phyloP scores from a whole-genome alignment of 2,888 invertebrate species.

The Limenitis camilla region DNA sequence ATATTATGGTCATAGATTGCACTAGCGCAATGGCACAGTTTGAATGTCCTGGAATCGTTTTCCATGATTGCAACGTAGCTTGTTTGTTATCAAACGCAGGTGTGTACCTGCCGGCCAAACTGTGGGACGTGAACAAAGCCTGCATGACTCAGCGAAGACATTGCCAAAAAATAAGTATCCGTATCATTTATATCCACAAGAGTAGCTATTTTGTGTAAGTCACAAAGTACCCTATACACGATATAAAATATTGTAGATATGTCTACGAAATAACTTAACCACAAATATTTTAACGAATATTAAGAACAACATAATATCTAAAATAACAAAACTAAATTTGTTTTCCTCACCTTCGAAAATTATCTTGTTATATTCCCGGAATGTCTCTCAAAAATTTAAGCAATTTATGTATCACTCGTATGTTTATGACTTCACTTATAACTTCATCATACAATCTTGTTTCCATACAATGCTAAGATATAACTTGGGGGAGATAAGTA shows the following conservation, averaged over 20 bases:
- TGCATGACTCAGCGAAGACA: conserved; percentile 42
- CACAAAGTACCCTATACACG: too few species aligned
- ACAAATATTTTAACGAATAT: too few species aligned
- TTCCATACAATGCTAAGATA: background rate
- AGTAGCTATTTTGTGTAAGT: conserved; percentile 11
- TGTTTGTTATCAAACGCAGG: conserved; percentile 38
- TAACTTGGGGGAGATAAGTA: conserved; percentile 23
- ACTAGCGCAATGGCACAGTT: background rate
- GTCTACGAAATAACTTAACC: too few species aligned
- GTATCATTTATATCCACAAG: background rate
- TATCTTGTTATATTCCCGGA: too few species aligned
- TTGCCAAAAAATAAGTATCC: conserved; percentile 32
- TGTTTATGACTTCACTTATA: conserved; percentile 8
- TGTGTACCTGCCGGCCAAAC: conserved; percentile 35
- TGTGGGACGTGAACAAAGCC: conserved; percentile 36
- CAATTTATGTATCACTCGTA: conserved; percentile 45
- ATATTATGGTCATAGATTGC: too few species aligned
- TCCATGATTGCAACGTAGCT: conserved; percentile 11
- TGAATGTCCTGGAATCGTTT: conserved; percentile 4
- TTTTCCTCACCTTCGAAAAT: too few species aligned
- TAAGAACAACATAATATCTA: too few species aligned
- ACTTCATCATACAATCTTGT: conserved; percentile 5
- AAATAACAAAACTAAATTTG: too few species aligned
- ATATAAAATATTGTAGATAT: too few species aligned
- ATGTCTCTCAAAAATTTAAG: background rate